phyloP scores from a whole-genome alignment of 2,113 vertebrate genomes.

The Turnix velox region DNA sequence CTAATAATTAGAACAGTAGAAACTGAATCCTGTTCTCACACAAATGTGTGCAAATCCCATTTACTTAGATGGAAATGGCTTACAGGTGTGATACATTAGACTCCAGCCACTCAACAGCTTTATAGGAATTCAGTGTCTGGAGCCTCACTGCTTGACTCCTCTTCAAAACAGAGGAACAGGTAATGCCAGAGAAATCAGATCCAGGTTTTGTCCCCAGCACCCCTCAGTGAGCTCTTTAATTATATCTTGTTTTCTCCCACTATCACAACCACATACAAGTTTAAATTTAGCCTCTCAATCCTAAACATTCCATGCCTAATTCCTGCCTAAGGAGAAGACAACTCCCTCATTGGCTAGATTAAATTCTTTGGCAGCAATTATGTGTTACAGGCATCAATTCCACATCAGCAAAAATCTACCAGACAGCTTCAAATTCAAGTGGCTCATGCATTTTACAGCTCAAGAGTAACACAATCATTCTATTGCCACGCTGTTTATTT shows the following conservation, averaged over 20 bases:
- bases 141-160: not conserved
- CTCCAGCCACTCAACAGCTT: not conserved
- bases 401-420: conserved; percentile 17
- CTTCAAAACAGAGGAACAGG: not conserved
- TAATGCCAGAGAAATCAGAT: not conserved
- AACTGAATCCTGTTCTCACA: conserved; percentile 10
- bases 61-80: not conserved
- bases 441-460: conserved; percentile 8
- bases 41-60: conserved; percentile 41
- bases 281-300: not conserved
- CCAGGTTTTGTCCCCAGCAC: not conserved
- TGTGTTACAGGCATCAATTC: not conserved
- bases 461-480: not conserved
- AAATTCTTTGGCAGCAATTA: not conserved
- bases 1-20: not conserved
- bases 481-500: not conserved
- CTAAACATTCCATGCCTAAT: not conserved
- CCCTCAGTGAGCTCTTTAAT: not conserved
- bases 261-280: not conserved
- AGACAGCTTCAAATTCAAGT: not conserved
- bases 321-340: not conserved
- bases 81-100: not conserved
- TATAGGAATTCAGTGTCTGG: not conserved
- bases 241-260: not conserved
- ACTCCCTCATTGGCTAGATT: not conserved